These are phyloP conservation scores for Thalassarche chlororhynchos DNA, from an alignment of 2,113 vertebrate species.

Conservation along the genomic window DNA sequence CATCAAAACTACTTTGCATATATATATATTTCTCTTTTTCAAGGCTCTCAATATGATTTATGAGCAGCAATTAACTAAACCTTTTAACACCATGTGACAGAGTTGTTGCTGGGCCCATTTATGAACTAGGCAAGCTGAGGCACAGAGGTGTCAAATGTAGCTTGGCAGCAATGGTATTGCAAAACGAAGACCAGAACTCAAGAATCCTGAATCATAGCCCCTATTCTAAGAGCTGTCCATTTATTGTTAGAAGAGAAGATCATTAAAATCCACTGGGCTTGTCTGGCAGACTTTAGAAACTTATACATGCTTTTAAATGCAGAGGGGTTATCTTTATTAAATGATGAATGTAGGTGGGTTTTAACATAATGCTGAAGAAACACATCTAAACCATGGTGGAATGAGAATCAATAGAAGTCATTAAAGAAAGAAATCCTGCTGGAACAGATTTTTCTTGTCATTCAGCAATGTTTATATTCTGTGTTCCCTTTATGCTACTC, in stretches of 20 bases:
- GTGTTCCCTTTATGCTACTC: neutral
- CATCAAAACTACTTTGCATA: slow-evolving; percentile 37
- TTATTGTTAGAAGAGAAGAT: neutral
- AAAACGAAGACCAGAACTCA: slow-evolving; percentile 14
- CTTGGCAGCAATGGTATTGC: neutral
- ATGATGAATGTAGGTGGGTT: neutral
- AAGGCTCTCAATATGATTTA: slow-evolving; percentile 50
- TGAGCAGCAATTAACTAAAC: slow-evolving; percentile 51
- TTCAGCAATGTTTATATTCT: neutral
- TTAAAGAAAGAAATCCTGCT: neutral
- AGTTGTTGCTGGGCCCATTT: slow-evolving; percentile 28
- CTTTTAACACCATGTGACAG: slow-evolving; percentile 24
- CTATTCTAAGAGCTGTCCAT: neutral
- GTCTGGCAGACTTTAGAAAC: neutral
- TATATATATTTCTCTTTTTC: slow-evolving; percentile 46
- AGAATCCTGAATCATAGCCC: slow-evolving; percentile 9
- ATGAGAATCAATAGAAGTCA: neutral
- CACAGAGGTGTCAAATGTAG: slow-evolving; percentile 21
- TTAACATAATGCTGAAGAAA: slow-evolving; percentile 9
- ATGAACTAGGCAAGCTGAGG: slow-evolving; percentile 42
- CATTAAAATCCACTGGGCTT: neutral
- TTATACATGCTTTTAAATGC: neutral
- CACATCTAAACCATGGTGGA: neutral
- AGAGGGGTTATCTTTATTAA: neutral
- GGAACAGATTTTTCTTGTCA: neutral